Percentiles rank a stretch among this genome's conserved stretches.
phyloP scores from a whole-genome alignment of 1,140 invertebrate genomes.

The Hyles vespertilio region DNA sequence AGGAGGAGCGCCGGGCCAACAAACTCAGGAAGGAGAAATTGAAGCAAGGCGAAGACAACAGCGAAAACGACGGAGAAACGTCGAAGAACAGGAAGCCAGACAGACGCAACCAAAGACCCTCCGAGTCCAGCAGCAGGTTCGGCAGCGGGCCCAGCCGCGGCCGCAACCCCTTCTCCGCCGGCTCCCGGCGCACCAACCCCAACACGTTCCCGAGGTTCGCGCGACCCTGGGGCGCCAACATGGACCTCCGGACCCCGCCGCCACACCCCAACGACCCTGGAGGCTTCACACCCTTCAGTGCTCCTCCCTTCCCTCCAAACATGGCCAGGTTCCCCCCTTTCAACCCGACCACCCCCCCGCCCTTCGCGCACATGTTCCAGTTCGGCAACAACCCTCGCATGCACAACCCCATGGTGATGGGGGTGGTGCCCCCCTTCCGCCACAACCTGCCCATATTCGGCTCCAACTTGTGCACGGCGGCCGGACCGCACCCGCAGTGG shows the following conservation, averaged over 20 bases:
- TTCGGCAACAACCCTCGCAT: slow-evolving; percentile 39
- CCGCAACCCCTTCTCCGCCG: slow-evolving; percentile 36
- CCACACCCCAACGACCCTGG: slow-evolving; percentile 33
- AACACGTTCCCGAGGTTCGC: slow-evolving; percentile 28
- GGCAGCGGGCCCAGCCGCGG: slow-evolving; percentile 50
- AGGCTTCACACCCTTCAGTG: slow-evolving; percentile 15
- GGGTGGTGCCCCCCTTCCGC: slow-evolving; percentile 31
- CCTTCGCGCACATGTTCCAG: slow-evolving; percentile 35
- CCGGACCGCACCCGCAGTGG: slow-evolving; percentile 48
- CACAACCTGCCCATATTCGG: slow-evolving; percentile 48
- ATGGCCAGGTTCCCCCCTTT: slow-evolving; percentile 28
- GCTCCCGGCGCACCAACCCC: slow-evolving; percentile 37
- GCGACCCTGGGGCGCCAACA: slow-evolving; percentile 31
- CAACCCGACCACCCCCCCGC: slow-evolving; percentile 32
- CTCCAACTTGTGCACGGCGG: slow-evolving; percentile 35
- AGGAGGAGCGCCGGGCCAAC: slow-evolving; percentile 81
- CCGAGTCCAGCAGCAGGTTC: slow-evolving; percentile 57
- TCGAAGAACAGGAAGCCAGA: slow-evolving; percentile 44
- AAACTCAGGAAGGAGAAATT: slow-evolving; percentile 53
- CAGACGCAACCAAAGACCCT: slow-evolving; percentile 46
- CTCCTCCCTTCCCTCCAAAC: slow-evolving; percentile 31
- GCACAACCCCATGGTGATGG: slow-evolving; percentile 26
- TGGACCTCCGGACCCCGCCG: slow-evolving; percentile 40
- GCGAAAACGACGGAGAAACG: slow-evolving; percentile 39
- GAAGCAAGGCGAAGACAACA: slow-evolving; percentile 33